These are phyloP conservation scores for Crypturellus tataupa DNA, from an alignment of 2,797 vertebrate genomes.

Conservation along the genomic window DNA sequence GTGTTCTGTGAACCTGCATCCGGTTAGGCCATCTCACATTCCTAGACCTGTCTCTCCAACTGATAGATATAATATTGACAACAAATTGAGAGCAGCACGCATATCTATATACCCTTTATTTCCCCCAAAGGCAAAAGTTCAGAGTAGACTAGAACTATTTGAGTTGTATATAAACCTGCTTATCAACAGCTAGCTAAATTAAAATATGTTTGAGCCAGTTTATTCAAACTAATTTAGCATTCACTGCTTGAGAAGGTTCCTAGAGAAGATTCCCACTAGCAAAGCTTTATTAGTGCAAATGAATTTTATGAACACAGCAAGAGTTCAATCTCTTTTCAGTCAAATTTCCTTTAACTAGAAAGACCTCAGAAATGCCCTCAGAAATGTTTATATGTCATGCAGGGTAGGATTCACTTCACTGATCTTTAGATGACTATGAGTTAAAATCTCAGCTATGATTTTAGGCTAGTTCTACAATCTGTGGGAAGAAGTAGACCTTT, in stretches of 20 bases:
- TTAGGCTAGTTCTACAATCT: not conserved
- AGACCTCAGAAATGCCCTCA: not conserved
- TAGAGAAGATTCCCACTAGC: not conserved
- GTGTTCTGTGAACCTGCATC: not conserved
- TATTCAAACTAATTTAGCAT: not conserved
- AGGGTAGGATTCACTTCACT: not conserved
- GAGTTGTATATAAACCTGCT: not conserved
- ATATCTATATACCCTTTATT: not conserved
- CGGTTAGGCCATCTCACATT: not conserved
- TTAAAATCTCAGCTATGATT: constrained; percentile 9
- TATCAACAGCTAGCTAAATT: not conserved
- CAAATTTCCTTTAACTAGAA: not conserved
- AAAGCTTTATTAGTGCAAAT: constrained; percentile 14
- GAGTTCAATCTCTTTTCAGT: not conserved
- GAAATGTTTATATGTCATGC: not conserved
- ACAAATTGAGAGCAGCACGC: not conserved
- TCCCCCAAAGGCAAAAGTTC: not conserved
- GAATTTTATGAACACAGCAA: not conserved
- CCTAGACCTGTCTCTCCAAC: not conserved
- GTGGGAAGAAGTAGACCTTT: not conserved
- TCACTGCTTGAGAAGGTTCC: not conserved
- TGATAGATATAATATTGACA: not conserved
- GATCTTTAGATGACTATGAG: not conserved
- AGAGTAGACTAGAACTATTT: not conserved
- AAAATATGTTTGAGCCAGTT: not conserved